Conservation (phyloP, 1,140 invertebrate genomes). For the Heterodera carotae region DNA sequence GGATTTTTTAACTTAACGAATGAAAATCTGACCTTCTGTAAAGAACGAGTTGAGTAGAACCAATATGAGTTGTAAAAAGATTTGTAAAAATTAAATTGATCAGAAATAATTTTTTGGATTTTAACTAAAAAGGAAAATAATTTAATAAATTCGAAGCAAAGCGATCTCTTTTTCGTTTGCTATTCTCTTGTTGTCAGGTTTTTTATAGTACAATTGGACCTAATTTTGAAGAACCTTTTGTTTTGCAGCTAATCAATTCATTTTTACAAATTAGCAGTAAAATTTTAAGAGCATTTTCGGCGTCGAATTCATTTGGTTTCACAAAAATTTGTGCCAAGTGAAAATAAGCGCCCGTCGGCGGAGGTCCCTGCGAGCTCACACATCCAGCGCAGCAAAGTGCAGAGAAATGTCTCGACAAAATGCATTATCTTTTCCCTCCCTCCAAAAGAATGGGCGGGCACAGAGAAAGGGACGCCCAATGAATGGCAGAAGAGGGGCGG, state of each 20-base stretch:
- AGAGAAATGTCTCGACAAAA: background rate
- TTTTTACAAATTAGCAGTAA: background rate
- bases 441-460: background rate
- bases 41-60: no score
- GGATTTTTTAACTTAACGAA: no score
- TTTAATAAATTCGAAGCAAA: no score
- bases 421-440: background rate
- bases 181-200: background rate
- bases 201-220: background rate
- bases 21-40: no score
- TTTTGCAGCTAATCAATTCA: background rate
- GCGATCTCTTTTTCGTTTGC: no score
- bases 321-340: background rate
- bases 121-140: no score
- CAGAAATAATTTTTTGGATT: no score
- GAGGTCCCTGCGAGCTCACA: background rate
- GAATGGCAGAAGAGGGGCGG: background rate
- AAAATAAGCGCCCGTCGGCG: background rate
- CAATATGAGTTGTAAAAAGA: no score
- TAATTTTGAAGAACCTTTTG: background rate
- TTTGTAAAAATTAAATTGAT: no score
- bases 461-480: background rate
- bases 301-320: background rate
- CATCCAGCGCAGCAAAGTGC: background rate
- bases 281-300: background rate